A percentile compares a stretch with the other conserved stretches of the same genome.
Conservation (phyloP, 2,113 vertebrate species). For the Bettongia penicillata region DNA sequence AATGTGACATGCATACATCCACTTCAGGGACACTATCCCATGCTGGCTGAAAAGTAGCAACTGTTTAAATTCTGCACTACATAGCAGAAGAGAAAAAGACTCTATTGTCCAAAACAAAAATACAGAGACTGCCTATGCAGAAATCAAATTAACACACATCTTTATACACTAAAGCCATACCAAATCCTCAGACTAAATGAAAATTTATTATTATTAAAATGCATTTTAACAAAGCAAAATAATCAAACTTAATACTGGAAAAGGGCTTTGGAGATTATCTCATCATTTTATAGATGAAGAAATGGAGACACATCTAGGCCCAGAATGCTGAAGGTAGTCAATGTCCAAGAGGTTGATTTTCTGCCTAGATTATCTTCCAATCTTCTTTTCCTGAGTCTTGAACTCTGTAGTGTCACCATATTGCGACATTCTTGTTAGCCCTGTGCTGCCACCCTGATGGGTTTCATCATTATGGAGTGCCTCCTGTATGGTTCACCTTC, state of each 20-base stretch:
- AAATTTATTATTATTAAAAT: neutral
- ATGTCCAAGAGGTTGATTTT: neutral
- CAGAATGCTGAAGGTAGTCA: neutral
- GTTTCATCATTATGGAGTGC: neutral
- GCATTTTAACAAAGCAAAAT: neutral
- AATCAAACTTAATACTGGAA: neutral
- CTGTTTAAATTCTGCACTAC: neutral
- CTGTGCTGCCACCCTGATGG: neutral
- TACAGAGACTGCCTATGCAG: neutral
- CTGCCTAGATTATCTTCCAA: neutral
- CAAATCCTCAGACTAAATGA: neutral
- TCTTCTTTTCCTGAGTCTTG: neutral
- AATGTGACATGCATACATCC: neutral
- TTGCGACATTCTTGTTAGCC: neutral
- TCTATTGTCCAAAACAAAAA: neutral
- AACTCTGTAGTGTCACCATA: neutral
- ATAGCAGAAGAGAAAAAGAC: neutral
- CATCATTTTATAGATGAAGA: neutral
- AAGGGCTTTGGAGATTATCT: neutral
- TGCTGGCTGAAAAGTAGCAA: neutral
- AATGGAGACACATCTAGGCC: neutral
- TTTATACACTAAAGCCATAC: neutral
- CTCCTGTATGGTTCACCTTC: neutral
- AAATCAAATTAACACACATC: neutral
- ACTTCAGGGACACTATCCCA: neutral